Evolutionary conservation across 2,888 invertebrate species (phyloP).

Genomic region (Phengaris arion): DNA sequence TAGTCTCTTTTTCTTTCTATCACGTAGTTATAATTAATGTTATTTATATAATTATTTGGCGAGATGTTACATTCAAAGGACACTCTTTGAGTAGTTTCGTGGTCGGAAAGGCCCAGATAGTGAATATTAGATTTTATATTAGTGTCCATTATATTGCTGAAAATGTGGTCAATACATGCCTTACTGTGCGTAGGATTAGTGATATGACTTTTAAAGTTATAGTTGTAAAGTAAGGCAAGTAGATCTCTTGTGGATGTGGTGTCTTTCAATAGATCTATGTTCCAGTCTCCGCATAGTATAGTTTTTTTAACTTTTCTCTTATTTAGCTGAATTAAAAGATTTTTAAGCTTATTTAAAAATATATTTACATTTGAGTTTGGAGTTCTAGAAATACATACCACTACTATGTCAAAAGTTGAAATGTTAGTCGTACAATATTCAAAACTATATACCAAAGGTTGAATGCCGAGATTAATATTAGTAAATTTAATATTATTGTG

Average conservation of each 20-base stretch:
- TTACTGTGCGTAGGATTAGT: constrained; percentile 18
- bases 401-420: constrained; percentile 3
- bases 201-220: constrained; percentile 26
- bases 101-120: background rate
- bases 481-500: background rate
- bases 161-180: constrained; percentile 23
- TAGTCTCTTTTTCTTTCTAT: constrained; percentile 26
- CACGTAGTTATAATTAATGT: background rate
- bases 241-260: constrained; percentile 9
- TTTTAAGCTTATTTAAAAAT: constrained; percentile 12
- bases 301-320: background rate
- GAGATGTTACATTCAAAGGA: background rate
- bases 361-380: constrained; percentile 20
- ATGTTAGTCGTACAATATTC: constrained; percentile 15
- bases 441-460: constrained; percentile 1
- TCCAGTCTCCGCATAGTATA: constrained; percentile 6
- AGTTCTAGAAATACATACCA: constrained; percentile 28
- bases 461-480: background rate
- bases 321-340: constrained; percentile 1
- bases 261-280: constrained; percentile 25
- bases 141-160: background rate
- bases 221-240: constrained; percentile 11
- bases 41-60: background rate
- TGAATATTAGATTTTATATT: constrained; percentile 11
- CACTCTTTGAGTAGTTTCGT: constrained; percentile 21